Conservation (phyloP, 2,113 vertebrate species). For the Taurulus bubalis region DNA sequence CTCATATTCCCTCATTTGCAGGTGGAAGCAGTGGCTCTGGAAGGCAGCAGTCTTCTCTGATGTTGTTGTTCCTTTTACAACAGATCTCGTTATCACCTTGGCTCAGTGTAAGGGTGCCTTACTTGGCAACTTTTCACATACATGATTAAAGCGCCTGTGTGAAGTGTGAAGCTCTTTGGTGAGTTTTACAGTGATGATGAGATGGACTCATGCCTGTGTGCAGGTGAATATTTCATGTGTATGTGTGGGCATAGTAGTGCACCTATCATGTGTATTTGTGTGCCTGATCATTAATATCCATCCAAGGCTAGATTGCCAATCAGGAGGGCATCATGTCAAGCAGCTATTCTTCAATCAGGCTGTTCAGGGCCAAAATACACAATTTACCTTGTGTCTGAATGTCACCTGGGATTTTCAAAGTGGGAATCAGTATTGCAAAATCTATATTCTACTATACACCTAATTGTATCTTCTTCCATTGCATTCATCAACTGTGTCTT, state of each 20-base stretch:
- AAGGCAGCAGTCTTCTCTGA: slow-evolving; percentile 30
- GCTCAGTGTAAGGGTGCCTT: slow-evolving; percentile 12
- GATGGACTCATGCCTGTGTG: neutral
- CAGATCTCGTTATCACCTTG: slow-evolving; percentile 49
- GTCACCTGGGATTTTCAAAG: neutral
- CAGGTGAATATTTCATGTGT: neutral
- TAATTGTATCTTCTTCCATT: neutral
- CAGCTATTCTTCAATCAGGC: neutral
- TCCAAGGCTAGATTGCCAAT: neutral
- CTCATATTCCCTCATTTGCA: slow-evolving; percentile 51
- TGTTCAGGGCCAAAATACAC: neutral
- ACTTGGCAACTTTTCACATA: slow-evolving; percentile 31
- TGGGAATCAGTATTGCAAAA: neutral
- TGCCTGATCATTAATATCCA: neutral
- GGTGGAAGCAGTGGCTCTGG: slow-evolving; percentile 28
- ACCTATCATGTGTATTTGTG: neutral
- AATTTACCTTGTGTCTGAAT: neutral
- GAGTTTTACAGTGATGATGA: slow-evolving; percentile 23
- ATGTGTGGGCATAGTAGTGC: neutral
- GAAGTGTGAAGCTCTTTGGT: slow-evolving; percentile 3
- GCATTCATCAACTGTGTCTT: slow-evolving; percentile 8
- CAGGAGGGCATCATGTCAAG: neutral
- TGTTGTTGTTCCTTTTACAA: slow-evolving; percentile 48
- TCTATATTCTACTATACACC: neutral
- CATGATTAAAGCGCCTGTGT: slow-evolving; percentile 35